Conservation (phyloP, 2,797 vertebrate genomes). For the Sebastes glaucus region DNA sequence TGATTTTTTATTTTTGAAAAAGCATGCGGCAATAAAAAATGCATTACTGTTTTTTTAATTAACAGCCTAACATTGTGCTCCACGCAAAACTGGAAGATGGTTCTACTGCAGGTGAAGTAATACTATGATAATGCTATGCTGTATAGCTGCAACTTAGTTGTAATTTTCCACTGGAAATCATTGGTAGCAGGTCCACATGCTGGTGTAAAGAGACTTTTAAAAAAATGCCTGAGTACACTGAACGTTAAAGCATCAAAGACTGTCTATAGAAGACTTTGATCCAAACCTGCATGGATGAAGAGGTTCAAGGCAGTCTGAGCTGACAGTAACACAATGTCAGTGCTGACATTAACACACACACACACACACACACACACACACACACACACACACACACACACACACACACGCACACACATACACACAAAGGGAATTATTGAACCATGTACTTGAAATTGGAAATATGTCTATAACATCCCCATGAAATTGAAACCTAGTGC, state of each 20-base stretch:
- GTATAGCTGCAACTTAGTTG: background rate
- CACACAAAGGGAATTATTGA: background rate
- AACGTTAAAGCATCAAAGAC: background rate
- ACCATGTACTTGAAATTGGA: slow-evolving; percentile 12
- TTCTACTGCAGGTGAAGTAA: background rate
- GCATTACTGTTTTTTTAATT: background rate
- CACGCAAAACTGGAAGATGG: background rate
- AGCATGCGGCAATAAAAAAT: background rate
- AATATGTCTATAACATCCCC: slow-evolving; percentile 4
- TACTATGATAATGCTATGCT: background rate
- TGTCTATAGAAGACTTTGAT: slow-evolving; percentile 6
- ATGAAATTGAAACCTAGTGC: slow-evolving; percentile 38
- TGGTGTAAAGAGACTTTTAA: background rate
- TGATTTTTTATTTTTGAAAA: background rate
- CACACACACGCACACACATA: background rate
- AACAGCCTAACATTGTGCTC: background rate
- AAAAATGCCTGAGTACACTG: background rate
- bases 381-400: background rate
- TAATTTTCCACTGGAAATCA: background rate
- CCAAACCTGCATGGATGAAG: background rate
- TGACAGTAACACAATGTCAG: background rate
- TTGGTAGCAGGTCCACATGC: background rate
- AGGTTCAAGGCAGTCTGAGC: background rate
- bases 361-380: background rate
- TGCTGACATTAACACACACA: background rate